These are phyloP conservation scores for Lordiphosa clarofinis DNA, from an alignment of 1,140 invertebrate genomes.

Conservation along the genomic window DNA sequence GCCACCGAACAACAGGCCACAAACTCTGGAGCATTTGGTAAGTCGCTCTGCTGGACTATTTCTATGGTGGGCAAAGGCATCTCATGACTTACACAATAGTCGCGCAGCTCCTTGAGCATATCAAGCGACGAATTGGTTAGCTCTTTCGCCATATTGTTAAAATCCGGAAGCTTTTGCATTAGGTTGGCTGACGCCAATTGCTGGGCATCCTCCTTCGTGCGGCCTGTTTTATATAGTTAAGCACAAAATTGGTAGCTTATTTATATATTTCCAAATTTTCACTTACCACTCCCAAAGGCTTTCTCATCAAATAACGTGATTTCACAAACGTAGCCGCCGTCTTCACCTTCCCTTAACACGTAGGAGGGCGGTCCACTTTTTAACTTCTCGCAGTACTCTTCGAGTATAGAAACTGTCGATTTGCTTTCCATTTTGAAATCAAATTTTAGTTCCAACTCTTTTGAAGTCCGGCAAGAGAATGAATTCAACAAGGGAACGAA, in stretches of 20 bases:
- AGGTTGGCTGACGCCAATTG: conserved; percentile 54
- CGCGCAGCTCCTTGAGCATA: conserved; percentile 62
- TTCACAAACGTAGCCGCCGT: conserved; percentile 57
- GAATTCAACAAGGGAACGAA: too few species aligned
- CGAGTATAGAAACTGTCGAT: conserved; percentile 59
- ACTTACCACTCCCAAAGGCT: conserved; percentile 52
- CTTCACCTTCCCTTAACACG: conserved; percentile 50
- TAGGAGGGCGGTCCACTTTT: conserved; percentile 45
- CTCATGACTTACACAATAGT: conserved; percentile 67
- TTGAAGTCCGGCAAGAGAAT: too few species aligned
- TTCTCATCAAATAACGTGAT: conserved; percentile 41
- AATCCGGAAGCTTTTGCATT: conserved; percentile 7
- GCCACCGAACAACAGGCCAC: conserved; percentile 63
- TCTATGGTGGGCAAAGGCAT: conserved; percentile 67
- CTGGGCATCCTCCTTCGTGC: conserved; percentile 71
- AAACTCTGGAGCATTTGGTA: conserved; percentile 66
- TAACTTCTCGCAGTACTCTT: conserved; percentile 65
- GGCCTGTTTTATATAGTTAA: conserved; percentile 26
- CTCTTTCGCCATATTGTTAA: conserved; percentile 12
- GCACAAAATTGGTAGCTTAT: too few species aligned
- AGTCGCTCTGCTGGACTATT: conserved; percentile 67
- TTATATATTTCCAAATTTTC: neutral
- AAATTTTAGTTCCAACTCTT: too few species aligned
- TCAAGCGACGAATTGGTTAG: conserved; percentile 56
- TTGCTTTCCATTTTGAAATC: conserved; percentile 44